Conservation (phyloP, 2,888 invertebrate genomes). For the Deroplatys truncata region DNA sequence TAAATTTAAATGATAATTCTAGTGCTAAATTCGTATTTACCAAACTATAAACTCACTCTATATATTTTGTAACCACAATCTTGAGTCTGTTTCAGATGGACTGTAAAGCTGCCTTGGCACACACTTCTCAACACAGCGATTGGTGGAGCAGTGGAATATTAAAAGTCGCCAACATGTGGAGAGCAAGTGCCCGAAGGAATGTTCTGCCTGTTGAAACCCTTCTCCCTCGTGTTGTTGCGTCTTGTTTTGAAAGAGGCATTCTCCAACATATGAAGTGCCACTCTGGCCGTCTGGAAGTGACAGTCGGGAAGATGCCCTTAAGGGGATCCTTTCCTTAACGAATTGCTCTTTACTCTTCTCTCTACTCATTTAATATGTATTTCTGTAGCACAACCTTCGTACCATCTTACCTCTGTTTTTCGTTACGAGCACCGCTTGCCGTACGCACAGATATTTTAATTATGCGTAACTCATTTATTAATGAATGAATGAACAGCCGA, state of each 20-base stretch:
- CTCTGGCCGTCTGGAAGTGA: background rate
- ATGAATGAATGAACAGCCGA: too few species aligned
- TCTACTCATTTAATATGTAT: background rate
- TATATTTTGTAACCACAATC: too few species aligned
- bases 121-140: background rate
- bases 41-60: too few species aligned
- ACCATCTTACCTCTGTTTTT: background rate
- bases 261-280: background rate
- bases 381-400: background rate
- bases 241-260: background rate
- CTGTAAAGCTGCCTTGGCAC: too few species aligned
- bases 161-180: background rate
- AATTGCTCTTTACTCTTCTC: background rate
- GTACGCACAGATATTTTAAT: background rate
- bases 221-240: background rate
- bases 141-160: background rate
- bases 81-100: background rate
- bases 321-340: background rate
- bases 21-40: too few species aligned
- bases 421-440: background rate
- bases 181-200: background rate
- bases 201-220: background rate
- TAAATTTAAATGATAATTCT: too few species aligned
- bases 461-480: too few species aligned
- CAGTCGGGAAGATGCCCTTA: background rate